Conservation (phyloP, 35 echinoderm and acorn worm genomes). For the Ptychodera flava region DNA sequence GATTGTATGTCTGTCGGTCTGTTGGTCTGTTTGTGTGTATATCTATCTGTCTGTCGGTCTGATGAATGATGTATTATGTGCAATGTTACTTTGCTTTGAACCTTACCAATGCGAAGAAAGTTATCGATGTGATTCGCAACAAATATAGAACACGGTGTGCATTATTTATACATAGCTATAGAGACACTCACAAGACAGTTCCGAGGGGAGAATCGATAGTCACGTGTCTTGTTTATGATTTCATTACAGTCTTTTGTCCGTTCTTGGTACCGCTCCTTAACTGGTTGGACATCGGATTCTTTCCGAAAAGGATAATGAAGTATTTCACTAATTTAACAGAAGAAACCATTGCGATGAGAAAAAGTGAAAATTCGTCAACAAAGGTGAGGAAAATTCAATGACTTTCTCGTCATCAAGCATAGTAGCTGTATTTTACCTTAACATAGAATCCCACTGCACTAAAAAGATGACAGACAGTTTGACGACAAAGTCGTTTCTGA, state of each 20-base stretch:
- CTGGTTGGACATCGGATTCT: not conserved
- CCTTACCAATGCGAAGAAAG: not conserved
- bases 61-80: not conserved
- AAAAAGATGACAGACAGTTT: too few species aligned
- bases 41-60: not conserved
- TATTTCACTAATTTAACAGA: too few species aligned
- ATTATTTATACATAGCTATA: not conserved
- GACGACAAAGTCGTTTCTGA: too few species aligned
- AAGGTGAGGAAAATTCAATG: too few species aligned
- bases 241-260: not conserved
- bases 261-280: not conserved
- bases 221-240: not conserved
- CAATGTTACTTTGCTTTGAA: not conserved
- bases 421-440: too few species aligned
- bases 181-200: too few species aligned
- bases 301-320: too few species aligned
- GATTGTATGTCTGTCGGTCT: not conserved
- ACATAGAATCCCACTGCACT: too few species aligned
- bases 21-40: not conserved
- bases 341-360: too few species aligned
- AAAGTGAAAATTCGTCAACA: too few species aligned
- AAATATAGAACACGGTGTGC: not conserved
- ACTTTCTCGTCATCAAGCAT: too few species aligned
- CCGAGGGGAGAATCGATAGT: too few species aligned
- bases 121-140: not conserved